These are phyloP conservation scores for Perdita meconis DNA, from an alignment of 2,888 invertebrate genomes.

Conservation along the genomic window DNA sequence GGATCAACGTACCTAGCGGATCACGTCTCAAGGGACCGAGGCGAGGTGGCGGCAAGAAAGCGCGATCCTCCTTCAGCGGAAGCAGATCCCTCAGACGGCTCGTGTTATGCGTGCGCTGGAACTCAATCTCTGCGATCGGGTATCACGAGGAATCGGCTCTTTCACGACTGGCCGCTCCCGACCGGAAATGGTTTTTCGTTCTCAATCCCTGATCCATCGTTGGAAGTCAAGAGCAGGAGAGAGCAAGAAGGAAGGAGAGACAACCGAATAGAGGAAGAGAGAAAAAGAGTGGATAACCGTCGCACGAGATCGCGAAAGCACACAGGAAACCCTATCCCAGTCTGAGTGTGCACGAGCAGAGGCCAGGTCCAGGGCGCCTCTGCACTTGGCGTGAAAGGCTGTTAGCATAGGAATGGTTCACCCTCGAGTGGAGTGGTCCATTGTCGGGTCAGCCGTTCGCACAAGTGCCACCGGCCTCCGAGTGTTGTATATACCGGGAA, in stretches of 20 bases:
- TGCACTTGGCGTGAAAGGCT: slow-evolving; percentile 79
- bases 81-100: slow-evolving; percentile 26
- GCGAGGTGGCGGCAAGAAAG: neutral
- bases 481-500: slow-evolving; percentile 74
- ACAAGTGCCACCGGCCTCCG: slow-evolving; percentile 75
- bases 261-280: neutral
- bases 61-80: slow-evolving; percentile 3
- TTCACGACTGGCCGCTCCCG: slow-evolving; percentile 37
- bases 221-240: slow-evolving; percentile 41
- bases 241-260: slow-evolving; percentile 3
- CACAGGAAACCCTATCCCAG: slow-evolving; percentile 18
- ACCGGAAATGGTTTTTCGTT: slow-evolving; percentile 65
- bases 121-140: slow-evolving; percentile 50
- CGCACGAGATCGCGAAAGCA: slow-evolving; percentile 9
- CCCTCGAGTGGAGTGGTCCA: slow-evolving; percentile 80
- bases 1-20: neutral
- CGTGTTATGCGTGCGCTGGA: slow-evolving; percentile 32
- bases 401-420: slow-evolving; percentile 83
- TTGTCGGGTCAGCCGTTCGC: slow-evolving; percentile 82
- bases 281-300: slow-evolving; percentile 32
- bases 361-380: slow-evolving; percentile 63
- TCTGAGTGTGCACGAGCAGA: slow-evolving; percentile 25
- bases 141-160: slow-evolving; percentile 57
- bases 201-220: slow-evolving; percentile 45
- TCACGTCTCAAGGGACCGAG: slow-evolving; percentile 12